Evolutionary conservation across 2,113 vertebrate genomes (phyloP).

Genomic region (Ctenomys sociabilis): DNA sequence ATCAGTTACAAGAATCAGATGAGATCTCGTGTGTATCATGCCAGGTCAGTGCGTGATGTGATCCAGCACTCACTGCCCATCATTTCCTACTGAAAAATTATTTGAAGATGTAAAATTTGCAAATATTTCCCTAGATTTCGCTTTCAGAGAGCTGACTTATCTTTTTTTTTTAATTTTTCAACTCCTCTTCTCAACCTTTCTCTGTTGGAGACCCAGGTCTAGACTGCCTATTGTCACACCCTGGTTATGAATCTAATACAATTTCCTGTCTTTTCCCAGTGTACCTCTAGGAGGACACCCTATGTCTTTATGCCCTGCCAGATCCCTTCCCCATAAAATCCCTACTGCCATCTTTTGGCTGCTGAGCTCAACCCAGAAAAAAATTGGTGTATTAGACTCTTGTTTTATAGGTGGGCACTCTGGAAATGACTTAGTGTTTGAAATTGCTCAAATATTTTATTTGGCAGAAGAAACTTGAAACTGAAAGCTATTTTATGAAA

Average conservation of each 20-base stretch:
- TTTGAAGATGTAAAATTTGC: conserved; percentile 7
- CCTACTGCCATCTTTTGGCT: conserved; percentile 21
- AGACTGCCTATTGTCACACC: background rate
- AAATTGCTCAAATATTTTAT: background rate
- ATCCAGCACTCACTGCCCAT: background rate
- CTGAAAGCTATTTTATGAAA: background rate
- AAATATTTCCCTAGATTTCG: background rate
- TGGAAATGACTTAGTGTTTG: conserved; percentile 20
- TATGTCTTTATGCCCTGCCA: background rate
- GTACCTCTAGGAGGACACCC: background rate
- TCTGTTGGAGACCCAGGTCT: conserved; percentile 1
- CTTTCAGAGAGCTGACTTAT: background rate
- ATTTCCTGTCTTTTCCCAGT: background rate
- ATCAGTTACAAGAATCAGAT: conserved; percentile 41
- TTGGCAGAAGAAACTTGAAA: background rate
- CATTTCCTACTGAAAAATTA: conserved; percentile 49
- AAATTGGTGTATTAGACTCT: background rate
- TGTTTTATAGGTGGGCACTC: conserved; percentile 8
- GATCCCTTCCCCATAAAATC: background rate
- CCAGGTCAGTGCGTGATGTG: background rate
- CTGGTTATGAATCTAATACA: background rate
- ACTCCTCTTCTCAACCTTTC: background rate
- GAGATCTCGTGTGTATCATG: background rate
- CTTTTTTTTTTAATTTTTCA: background rate
- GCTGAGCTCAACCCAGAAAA: conserved; percentile 19